Base-by-base conservation (phyloP, 2,113 vertebrate genomes). In the Gyps fulvus region DNA sequence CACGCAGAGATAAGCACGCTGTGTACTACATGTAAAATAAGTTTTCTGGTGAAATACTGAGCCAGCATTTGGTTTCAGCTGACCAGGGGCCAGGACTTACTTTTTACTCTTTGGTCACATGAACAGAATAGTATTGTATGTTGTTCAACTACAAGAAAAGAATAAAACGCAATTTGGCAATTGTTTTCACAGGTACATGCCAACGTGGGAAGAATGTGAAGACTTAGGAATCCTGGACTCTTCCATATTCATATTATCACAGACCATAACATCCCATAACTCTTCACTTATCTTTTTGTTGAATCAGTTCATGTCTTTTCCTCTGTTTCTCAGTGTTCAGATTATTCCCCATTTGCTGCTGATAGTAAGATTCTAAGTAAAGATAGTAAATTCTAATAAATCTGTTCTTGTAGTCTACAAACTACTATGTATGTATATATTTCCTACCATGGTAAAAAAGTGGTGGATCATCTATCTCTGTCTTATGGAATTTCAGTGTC, bases 1-100 rank as follows among this genome's bases (percentile, higher is more conserved):
- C 54, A 78, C 0, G 1, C 49, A 84, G 49, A 78, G 31, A 84
- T 57, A 49, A 65, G 22, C 42, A 65, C 0, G 0, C 18, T 50
- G 22, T 23, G 15, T 58, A 72, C 10, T 71, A 57, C 26, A 27
- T 78, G 21, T 63, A 49, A 49, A 71, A 50, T 36, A 78, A 71
- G 8, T 63, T 42, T 63, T 63, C 42, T 58, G 32, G 13, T 65
- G 27, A 72, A 85, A 79, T 34, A 58, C 22, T 12, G 7, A 79
- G 36, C 10, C 36, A 79, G 22, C 17, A 34, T 57, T 49, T 65
- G 49, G 32, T 91, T 72, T 85, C 27, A 79, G 43, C 10, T 79
- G 36, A 58, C 12, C 18, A 25, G 36, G 10, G 31, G 11, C 65
- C 43, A 85, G 27, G 22, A 16, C 18, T 43, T 72, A 58, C 25